phyloP scores from a whole-genome alignment of 37 sponge, comb jelly and placozoan species.

The Crambe crambe region DNA sequence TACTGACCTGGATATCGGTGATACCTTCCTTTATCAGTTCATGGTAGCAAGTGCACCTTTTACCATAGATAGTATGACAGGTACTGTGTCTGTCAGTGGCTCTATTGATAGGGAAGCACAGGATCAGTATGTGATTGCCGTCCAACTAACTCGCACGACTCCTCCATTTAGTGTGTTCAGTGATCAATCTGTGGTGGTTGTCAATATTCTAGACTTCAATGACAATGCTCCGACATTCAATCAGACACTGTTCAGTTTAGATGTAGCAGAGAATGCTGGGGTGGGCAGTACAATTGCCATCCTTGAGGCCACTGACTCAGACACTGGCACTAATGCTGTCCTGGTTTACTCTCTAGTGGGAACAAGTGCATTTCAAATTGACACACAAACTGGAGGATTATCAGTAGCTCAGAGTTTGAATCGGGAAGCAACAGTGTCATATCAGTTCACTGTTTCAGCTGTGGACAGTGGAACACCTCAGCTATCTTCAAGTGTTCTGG shows the following conservation, averaged over 20 bases:
- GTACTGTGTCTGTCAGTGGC: conserved; percentile 23
- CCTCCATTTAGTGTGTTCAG: conserved; percentile 38
- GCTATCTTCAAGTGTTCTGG: conserved; percentile 14
- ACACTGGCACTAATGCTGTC: conserved; percentile 26
- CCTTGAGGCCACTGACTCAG: conserved; percentile 38
- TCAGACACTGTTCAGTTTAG: neutral
- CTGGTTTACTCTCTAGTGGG: conserved; percentile 22
- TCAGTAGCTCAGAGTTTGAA: conserved; percentile 5
- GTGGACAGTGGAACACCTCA: conserved; percentile 23
- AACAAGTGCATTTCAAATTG: neutral
- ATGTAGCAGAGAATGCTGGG: conserved; percentile 5
- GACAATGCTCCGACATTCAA: conserved; percentile 68
- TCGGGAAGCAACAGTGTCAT: neutral
- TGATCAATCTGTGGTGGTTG: conserved; percentile 6
- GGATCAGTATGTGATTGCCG: conserved; percentile 29
- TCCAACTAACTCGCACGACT: conserved; percentile 2
- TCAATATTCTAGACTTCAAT: conserved; percentile 67
- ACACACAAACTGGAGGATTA: neutral
- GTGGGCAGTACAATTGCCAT: conserved; percentile 12
- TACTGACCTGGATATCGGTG: conserved; percentile 41
- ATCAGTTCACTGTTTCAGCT: conserved; percentile 34
- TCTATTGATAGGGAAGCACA: conserved; percentile 32
- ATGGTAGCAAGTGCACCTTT: neutral
- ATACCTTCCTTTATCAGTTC: conserved; percentile 38
- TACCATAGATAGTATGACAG: conserved; percentile 21